phyloP scores from a whole-genome alignment of 2,888 invertebrate species.

The Dexiosoma caninum region DNA sequence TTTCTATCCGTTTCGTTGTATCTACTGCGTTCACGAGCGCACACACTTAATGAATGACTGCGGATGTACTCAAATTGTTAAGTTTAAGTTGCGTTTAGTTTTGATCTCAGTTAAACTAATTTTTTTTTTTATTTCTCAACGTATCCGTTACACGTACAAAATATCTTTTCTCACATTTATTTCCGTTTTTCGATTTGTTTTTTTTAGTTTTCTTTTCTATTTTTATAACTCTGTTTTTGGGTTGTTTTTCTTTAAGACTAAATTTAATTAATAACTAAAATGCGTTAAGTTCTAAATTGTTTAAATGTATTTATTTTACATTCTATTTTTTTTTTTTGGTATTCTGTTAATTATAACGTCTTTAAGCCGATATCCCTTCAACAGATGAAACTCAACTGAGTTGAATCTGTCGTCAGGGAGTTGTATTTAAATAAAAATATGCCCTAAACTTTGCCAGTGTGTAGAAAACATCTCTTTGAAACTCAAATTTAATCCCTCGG shows the following conservation, averaged over 20 bases:
- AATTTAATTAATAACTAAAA: slow-evolving; percentile 40
- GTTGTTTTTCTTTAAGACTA: slow-evolving; percentile 16
- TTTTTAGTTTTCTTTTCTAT: slow-evolving; percentile 16
- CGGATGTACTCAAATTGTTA: slow-evolving; percentile 56
- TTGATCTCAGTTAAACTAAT: slow-evolving; percentile 36
- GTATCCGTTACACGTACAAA: slow-evolving; percentile 67
- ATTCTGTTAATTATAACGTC: neutral
- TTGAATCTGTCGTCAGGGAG: slow-evolving; percentile 72
- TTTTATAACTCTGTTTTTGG: too few species aligned
- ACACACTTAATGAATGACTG: slow-evolving; percentile 74
- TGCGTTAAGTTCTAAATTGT: slow-evolving; percentile 23
- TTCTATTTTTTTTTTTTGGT: too few species aligned
- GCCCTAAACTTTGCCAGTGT: neutral
- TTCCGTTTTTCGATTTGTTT: slow-evolving; percentile 44
- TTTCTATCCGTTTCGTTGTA: slow-evolving; percentile 68
- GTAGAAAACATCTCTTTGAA: slow-evolving; percentile 41
- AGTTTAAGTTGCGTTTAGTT: slow-evolving; percentile 60
- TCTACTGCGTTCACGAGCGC: slow-evolving; percentile 73
- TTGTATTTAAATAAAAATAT: slow-evolving; percentile 75
- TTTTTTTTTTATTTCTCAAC: slow-evolving; percentile 48
- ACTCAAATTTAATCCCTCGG: slow-evolving; percentile 59
- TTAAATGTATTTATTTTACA: slow-evolving; percentile 20
- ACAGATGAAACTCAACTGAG: slow-evolving; percentile 74
- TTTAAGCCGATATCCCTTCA: slow-evolving; percentile 65
- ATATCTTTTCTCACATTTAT: slow-evolving; percentile 56